Evolutionary conservation across 1,140 invertebrate species (phyloP).

Genomic region (Cyrtorhinus lividipennis): DNA sequence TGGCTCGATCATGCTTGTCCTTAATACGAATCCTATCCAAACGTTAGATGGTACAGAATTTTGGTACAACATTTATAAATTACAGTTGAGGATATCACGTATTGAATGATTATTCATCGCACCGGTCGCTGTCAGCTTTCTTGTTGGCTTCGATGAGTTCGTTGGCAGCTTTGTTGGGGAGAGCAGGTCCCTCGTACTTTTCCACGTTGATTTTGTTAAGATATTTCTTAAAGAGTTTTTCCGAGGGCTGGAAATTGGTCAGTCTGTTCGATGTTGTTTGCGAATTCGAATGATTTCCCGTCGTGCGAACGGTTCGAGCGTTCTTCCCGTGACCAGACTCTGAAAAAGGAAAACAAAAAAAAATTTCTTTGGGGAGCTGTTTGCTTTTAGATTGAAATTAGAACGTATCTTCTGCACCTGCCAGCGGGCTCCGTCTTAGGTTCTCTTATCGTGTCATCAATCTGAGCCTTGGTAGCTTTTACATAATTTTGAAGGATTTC

Average conservation of each 20-base stretch:
- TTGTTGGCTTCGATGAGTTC: conserved; percentile 53
- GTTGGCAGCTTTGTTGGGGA: conserved; percentile 43
- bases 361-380: no score
- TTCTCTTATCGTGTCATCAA: no score
- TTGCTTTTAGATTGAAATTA: no score
- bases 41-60: neutral
- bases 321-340: neutral
- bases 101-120: conserved; percentile 1
- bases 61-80: neutral
- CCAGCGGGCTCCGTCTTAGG: no score
- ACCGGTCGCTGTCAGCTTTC: conserved; percentile 45
- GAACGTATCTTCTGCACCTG: neutral
- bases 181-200: conserved; percentile 52
- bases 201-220: conserved; percentile 72
- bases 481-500: no score
- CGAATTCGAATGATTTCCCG: conserved; percentile 26
- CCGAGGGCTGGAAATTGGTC: conserved; percentile 58
- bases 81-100: neutral
- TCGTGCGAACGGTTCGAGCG: neutral
- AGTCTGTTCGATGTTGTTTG: conserved; percentile 48
- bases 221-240: conserved; percentile 66
- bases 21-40: conserved; percentile 47
- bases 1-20: conserved; percentile 92
- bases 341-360: neutral
- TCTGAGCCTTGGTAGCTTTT: no score